Conservation (phyloP, 2,797 vertebrate genomes). For the Sebastes vulpes region DNA sequence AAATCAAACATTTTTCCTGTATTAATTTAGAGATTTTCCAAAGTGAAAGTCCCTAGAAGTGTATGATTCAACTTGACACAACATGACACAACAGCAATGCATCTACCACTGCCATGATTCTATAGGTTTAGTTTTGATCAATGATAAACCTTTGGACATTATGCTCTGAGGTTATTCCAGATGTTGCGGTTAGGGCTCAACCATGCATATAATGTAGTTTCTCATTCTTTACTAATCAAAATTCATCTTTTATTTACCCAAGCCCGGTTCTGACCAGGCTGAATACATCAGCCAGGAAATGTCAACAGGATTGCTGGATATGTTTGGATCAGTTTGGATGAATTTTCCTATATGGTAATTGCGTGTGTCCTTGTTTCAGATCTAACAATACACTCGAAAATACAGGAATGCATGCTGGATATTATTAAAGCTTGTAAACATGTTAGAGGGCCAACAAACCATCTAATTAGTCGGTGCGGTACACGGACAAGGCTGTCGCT, state of each 20-base stretch:
- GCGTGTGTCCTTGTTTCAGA: background rate
- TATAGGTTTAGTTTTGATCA: background rate
- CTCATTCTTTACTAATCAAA: background rate
- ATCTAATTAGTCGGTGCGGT: conserved; percentile 35
- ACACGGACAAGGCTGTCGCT: conserved; percentile 35
- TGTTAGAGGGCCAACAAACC: conserved; percentile 14
- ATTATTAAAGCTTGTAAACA: conserved; percentile 29
- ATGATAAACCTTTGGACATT: background rate
- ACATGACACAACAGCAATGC: background rate
- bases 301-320: background rate
- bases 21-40: no score
- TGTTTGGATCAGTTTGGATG: background rate
- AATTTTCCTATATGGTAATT: background rate
- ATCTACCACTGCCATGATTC: background rate
- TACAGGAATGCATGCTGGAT: background rate
- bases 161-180: background rate
- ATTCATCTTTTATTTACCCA: background rate
- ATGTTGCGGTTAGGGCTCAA: background rate
- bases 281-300: background rate
- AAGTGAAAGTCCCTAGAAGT: no score
- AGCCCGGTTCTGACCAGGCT: background rate
- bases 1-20: no score
- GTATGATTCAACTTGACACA: no score
- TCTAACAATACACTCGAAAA: background rate
- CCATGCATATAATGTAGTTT: background rate